Base-by-base conservation (phyloP, 2,113 vertebrate genomes). In the Platanista minor region DNA sequence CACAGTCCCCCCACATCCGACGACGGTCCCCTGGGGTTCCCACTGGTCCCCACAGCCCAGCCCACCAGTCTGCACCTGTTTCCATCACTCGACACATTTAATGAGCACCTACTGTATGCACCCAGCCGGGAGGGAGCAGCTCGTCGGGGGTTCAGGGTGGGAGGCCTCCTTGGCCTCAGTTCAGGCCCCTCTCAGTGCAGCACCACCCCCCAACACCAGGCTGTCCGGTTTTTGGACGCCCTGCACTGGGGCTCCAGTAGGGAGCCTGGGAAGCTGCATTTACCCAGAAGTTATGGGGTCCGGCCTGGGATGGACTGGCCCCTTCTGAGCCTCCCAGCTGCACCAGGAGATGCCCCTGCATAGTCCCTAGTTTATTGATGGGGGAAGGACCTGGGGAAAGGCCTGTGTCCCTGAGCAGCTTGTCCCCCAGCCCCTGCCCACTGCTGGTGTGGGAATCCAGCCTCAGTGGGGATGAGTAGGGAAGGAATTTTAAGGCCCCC, bases 91-190 rank as follows among this genome's bases (percentile, higher is more conserved):
- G 12, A 3, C 43, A 57, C 36, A 6, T n/a, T 59, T 69, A 87
- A 14, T 39, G 49, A 62, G 4, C 5, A 33, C 36, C 57, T 54
- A 7, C 57, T 74, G 43, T 4, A 17, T 23, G 54, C 2, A 12
- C 27, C 21, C 23, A 20, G 29, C 39, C 87, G 29, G 46, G 61
- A 8, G 13, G 54, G 66, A 59, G 33, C 6, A 5, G 12, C 54
- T 29, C 1, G 23, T n/a, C 21, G 3, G 12, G 41, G 25, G 10
- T 0, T 18, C 23, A 4, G 6, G 5, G 46, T 6, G 66, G 52
- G 52, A 41, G n/a, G 46, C 29, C 29, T 0, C 1, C 43, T 23
- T 9, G 0, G 13, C 59, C 39, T 18, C 20, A 11, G 36, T 10
- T 11, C 6, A 36, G 62, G 20, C 49, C 23, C 21, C 10, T 8